Evolutionary conservation across 92 coral and sea anemone genomes (phyloP).

Genomic region (Galaxea fascicularis): DNA sequence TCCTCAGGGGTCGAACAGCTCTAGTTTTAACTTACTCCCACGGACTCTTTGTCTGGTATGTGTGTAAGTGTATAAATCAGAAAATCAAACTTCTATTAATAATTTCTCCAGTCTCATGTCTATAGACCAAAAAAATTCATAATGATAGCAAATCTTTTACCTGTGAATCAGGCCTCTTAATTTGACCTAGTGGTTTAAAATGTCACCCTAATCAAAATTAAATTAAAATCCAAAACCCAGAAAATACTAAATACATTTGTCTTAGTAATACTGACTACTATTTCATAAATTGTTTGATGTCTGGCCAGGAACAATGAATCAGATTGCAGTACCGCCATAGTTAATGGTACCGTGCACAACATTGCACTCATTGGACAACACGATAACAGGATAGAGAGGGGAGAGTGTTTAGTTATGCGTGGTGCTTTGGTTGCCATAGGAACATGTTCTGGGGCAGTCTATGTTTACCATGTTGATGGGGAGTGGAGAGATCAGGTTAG

Average conservation of each 20-base stretch:
- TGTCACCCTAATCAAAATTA: no score
- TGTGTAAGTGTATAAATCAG: background rate
- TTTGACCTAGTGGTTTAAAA: no score
- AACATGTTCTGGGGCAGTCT: conserved; percentile 78
- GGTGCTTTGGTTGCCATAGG: conserved; percentile 93
- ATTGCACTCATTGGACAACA: conserved; percentile 67
- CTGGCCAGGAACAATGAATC: conserved; percentile 15
- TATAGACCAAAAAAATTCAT: no score
- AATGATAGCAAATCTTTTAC: no score
- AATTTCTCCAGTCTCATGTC: no score
- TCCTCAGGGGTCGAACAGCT: conserved; percentile 55
- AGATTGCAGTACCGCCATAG: no score
- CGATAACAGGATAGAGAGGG: conserved; percentile 53
- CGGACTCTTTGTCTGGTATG: conserved; percentile 36
- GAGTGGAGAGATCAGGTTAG: conserved; percentile 87
- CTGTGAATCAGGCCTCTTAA: no score
- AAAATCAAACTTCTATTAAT: background rate
- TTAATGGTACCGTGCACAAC: no score
- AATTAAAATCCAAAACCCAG: no score
- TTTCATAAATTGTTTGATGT: background rate
- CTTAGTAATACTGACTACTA: no score
- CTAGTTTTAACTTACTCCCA: conserved; percentile 25
- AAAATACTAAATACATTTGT: no score
- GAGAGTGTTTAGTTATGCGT: conserved; percentile 76
- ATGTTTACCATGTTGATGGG: conserved; percentile 70